Evolutionary conservation across 2,888 invertebrate species (phyloP).

Genomic region (Eumerus sabulonum): DNA sequence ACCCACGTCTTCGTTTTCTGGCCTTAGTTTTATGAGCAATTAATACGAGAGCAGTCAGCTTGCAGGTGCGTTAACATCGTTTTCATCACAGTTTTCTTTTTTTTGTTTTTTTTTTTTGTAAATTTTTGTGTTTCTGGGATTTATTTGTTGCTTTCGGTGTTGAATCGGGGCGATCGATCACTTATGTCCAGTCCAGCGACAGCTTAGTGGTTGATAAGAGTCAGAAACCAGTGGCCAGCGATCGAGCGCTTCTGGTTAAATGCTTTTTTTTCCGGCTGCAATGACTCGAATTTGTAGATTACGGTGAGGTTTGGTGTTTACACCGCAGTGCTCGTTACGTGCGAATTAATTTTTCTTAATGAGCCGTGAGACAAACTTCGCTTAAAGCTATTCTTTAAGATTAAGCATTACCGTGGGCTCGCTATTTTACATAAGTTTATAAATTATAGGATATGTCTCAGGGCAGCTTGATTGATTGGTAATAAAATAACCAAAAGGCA

Average conservation of each 20-base stretch:
- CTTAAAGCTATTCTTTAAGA: too few relatives aligned
- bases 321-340: background rate
- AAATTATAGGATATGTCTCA: too few relatives aligned
- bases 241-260: constrained; percentile 42
- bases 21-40: constrained; percentile 54
- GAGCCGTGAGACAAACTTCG: too few relatives aligned
- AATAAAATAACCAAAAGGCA: too few relatives aligned
- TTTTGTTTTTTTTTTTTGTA: background rate
- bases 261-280: constrained; percentile 5
- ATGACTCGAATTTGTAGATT: background rate
- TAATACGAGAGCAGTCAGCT: constrained; percentile 50
- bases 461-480: background rate
- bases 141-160: constrained; percentile 5
- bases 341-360: background rate
- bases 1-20: constrained; percentile 45
- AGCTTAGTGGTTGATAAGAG: constrained; percentile 48
- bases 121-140: constrained; percentile 36
- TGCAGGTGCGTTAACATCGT: constrained; percentile 58
- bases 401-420: too few relatives aligned
- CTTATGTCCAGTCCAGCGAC: constrained; percentile 41
- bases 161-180: constrained; percentile 31
- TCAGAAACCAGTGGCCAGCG: constrained; percentile 48
- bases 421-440: too few relatives aligned
- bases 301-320: too few relatives aligned
- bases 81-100: constrained; percentile 43